Evolutionary conservation across 2,888 invertebrate genomes (phyloP).

Genomic region (Dascillus cervinus): DNA sequence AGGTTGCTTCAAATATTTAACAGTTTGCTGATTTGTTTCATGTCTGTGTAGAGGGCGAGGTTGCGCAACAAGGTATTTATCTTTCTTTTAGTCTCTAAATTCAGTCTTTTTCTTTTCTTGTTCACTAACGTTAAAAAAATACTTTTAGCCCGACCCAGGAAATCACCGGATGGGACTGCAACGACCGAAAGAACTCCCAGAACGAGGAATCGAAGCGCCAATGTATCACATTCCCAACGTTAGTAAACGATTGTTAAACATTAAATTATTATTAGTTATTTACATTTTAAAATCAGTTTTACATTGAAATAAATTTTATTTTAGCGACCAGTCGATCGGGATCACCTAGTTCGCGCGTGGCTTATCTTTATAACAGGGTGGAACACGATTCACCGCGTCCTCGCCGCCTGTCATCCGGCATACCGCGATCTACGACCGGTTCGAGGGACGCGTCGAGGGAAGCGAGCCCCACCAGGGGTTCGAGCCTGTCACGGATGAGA

Average conservation of each 20-base stretch:
- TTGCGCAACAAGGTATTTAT: constrained; percentile 56
- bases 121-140: constrained; percentile 4
- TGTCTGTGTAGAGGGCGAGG: constrained; percentile 53
- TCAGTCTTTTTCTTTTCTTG: constrained; percentile 2
- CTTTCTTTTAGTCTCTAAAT: constrained; percentile 11
- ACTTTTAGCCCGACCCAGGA: constrained; percentile 56
- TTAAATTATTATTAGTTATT: too few relatives aligned
- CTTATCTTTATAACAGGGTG: constrained; percentile 57
- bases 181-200: constrained; percentile 52
- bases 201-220: constrained; percentile 59
- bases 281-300: background rate
- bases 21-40: constrained; percentile 32
- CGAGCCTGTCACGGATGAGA: constrained; percentile 31
- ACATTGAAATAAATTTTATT: constrained; percentile 16
- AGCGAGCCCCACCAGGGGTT: constrained; percentile 37
- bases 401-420: constrained; percentile 57
- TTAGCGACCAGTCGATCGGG: constrained; percentile 88
- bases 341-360: constrained; percentile 82
- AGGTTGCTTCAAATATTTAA: constrained; percentile 7
- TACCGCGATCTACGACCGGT: constrained; percentile 60
- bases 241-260: too few relatives aligned
- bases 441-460: constrained; percentile 51
- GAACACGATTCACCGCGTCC: constrained; percentile 46
- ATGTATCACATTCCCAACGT: constrained; percentile 91
- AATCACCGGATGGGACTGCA: constrained; percentile 47